Evolutionary conservation across 2,888 invertebrate genomes (phyloP).

Genomic region (Germaria angustata): DNA sequence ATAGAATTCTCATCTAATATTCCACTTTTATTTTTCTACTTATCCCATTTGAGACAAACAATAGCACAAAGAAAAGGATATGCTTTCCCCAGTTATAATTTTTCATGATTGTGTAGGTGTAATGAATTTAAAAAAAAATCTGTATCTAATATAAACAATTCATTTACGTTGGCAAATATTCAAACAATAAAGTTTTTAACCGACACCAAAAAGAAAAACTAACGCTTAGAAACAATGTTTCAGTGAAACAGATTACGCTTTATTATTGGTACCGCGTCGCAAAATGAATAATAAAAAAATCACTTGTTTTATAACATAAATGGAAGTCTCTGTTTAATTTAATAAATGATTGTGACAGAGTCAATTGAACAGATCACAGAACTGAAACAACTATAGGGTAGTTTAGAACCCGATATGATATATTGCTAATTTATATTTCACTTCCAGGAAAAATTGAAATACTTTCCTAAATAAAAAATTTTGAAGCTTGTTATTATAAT

Average conservation of each 20-base stretch:
- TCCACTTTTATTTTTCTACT: conserved; percentile 9
- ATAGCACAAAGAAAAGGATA: conserved; percentile 8
- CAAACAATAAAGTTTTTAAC: conserved; percentile 51
- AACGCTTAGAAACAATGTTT: background rate
- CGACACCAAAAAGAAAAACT: conserved; percentile 2
- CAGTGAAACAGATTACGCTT: no score
- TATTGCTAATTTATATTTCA: no score
- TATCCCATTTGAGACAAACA: background rate
- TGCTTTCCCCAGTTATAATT: background rate
- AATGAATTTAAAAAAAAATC: background rate
- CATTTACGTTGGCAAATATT: conserved; percentile 63
- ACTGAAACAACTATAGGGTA: no score
- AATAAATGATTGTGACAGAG: no score
- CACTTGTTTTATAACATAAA: background rate
- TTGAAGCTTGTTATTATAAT: no score
- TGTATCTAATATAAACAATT: conserved; percentile 59
- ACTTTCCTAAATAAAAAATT: no score
- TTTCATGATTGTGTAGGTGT: background rate
- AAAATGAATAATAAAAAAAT: no score
- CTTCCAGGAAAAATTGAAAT: no score
- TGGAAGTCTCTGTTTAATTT: no score
- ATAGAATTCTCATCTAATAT: conserved; percentile 18
- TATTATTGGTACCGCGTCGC: no score
- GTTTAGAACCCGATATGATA: no score
- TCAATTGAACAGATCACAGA: no score